phyloP scores from a whole-genome alignment of 2,797 vertebrate species.

The Peromyscus eremicus region DNA sequence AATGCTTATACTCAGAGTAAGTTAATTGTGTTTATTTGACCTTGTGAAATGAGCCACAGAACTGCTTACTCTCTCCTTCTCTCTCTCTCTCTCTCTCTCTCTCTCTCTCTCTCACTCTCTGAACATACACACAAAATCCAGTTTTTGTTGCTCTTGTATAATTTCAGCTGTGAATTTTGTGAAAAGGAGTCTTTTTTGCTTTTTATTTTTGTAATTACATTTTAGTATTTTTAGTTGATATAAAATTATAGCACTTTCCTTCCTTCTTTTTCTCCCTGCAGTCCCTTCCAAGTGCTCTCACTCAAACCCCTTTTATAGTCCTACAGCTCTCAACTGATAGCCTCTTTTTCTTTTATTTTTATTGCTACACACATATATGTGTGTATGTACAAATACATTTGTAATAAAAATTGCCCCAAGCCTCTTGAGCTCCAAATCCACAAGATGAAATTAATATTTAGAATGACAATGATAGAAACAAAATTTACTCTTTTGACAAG shows the following conservation, averaged over 20 bases:
- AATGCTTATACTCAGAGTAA: background rate
- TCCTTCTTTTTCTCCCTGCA: background rate
- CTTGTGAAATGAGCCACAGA: background rate
- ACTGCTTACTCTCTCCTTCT: background rate
- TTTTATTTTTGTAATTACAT: background rate
- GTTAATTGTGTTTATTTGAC: background rate
- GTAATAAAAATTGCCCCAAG: background rate
- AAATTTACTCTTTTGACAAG: background rate
- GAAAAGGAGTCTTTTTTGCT: background rate
- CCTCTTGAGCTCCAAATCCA: background rate
- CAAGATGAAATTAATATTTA: slow-evolving; percentile 20
- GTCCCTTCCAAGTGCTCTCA: background rate
- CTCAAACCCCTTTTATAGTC: no score
- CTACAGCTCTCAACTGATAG: background rate
- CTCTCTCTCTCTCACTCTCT: background rate
- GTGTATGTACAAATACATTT: background rate
- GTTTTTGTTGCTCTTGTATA: background rate
- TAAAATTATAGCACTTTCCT: background rate
- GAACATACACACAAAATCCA: background rate
- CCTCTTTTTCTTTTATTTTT: background rate
- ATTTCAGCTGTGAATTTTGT: background rate
- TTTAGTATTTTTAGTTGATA: background rate
- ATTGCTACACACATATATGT: background rate
- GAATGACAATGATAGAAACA: background rate
- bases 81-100: background rate